Evolutionary conservation across 2,113 vertebrate genomes (phyloP), one percentile per base, ranked within the genome.

Genomic region (Talpa occidentalis): DNA sequence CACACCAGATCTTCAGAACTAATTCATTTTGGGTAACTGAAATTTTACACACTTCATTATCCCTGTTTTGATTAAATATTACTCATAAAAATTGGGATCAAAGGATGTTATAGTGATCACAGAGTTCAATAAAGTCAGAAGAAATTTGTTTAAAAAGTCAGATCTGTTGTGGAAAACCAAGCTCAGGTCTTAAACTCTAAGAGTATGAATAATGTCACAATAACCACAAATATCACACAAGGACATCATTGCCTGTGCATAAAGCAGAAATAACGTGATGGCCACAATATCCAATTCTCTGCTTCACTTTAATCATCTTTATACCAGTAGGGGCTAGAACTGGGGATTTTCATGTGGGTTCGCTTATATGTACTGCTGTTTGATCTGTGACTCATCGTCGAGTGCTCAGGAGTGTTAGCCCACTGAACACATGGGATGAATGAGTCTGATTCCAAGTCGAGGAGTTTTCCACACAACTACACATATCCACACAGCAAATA

Each of bases 121-220:
- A 35, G 24, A 60, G 5, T 76, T 12, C 14, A 37, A 54, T 8
- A 74, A 35, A 28, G 1, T 76, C 1, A 44, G 6, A 67, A 6
- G 21, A 78, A 66, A 47, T 16, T 15, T 47, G 6, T 52, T 32
- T 40, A 64, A 78, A 42, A 64, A 52, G 24, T 60, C 16, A 32
- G 32, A 21, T 54, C 6, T 72, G 3, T 2, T 37, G 3, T 49
- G 12, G 44, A 26, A 78, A 91, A 82, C 22, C 21, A 76, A 16
- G 16, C 6, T n/a, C 26, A n/a, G 6, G 0, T 28, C 12, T 30
- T 56, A 40, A 77, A 17, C 17, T 78, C 4, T 56, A n/a, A 15
- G 19, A 7, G 10, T 5, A n/a, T 1, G 22, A 21, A 3, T 1
- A 32, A 9, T 32, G 17, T 49, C 78, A 69, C 42, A 1, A 6